Base-by-base conservation (phyloP, 2,888 invertebrate species). In the Thereva unica region DNA sequence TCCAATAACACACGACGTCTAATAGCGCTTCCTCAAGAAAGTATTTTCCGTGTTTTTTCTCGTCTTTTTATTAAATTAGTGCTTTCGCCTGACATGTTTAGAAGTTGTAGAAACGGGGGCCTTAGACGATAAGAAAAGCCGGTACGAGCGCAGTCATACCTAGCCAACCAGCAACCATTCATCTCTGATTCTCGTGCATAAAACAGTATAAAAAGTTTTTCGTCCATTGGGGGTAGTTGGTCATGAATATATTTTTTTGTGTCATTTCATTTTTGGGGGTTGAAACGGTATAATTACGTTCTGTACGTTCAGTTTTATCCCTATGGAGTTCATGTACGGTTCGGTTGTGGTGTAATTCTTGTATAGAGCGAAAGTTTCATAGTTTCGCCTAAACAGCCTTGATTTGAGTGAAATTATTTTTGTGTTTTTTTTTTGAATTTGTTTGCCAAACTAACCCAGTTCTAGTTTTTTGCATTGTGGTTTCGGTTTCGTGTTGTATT, bases 401-500 rank as follows among this genome's bases (percentile, higher is more conserved):
- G 23, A 23, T 23, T 23, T 23, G 23, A 59, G 57, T 59, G 57
- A 59, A 59, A 59, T 47, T 59, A 59, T 47, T 47, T 47, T 59
- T 59, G 47, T 45, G 3, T 37, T 47, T 55, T 37, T 23, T 23
- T 23, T 23, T 23, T 1, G 23, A 23, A 23, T 23, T 23, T 23
- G 23, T 23, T 23, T 23, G 23, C 23, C 23, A 23, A 23, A 23
- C 23, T 12, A 59, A 59, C 57, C 57, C 38, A 59, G 57, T 59
- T 59, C 45, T 47, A 47, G 37, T 59, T 59, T 59, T 47, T 45
- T 47, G 45, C 6, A 50, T 23, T 23, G 23, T 23, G 23, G 23
- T 23, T 23, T 23, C 23, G 23, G 50, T 23, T 50, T 59, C 47
- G 37, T 37, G 37, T 37, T 47, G 37, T 59, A 59, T 59, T 59